Percentiles rank a stretch among this genome's conserved stretches.
These are phyloP conservation scores for Heterotilapia buettikoferi DNA, from an alignment of 2,113 vertebrate genomes.

Conservation along the genomic window DNA sequence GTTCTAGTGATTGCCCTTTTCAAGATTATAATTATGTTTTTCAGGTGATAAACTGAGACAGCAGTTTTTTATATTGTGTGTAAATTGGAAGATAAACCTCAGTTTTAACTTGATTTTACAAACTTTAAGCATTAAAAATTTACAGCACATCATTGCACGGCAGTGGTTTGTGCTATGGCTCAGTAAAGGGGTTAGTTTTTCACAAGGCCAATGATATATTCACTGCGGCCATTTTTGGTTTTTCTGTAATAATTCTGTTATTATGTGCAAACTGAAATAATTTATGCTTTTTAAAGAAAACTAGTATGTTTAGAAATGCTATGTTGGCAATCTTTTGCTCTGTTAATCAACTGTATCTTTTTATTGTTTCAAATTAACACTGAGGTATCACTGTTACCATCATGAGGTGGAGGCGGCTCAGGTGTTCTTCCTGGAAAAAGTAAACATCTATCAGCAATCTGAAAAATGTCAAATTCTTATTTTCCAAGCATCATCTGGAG, in stretches of 20 bases:
- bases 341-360: background rate
- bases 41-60: background rate
- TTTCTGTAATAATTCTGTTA: background rate
- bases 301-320: background rate
- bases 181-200: background rate
- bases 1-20: background rate
- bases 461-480: background rate
- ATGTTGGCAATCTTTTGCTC: background rate
- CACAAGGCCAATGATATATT: background rate
- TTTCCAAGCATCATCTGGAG: background rate
- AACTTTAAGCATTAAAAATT: background rate
- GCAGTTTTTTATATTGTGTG: background rate
- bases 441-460: background rate
- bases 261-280: background rate
- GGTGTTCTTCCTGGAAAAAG: slow-evolving; percentile 64
- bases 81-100: background rate
- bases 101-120: background rate
- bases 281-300: background rate
- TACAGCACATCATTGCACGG: background rate
- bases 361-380: background rate
- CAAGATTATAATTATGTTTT: background rate
- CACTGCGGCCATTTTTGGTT: background rate
- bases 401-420: slow-evolving; percentile 70
- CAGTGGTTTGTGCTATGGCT: background rate
- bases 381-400: slow-evolving; percentile 49